phyloP scores from a whole-genome alignment of 1,140 invertebrate species.

The Charaxes varanes region DNA sequence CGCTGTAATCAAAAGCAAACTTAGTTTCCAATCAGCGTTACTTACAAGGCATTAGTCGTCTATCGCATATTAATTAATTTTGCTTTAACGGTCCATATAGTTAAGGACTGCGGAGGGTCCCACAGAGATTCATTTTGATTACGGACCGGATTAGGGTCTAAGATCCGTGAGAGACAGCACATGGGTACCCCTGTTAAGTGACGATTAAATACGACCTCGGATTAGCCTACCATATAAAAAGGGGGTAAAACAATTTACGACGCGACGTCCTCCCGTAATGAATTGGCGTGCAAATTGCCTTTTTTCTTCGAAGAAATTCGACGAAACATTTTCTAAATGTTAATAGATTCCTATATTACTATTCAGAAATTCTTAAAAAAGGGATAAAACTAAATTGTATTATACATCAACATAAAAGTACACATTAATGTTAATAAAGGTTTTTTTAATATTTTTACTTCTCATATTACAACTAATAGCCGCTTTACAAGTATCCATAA shows the following conservation, averaged over 20 bases:
- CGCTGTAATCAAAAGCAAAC: too few species aligned
- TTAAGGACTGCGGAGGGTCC: constrained; percentile 22
- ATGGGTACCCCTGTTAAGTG: constrained; percentile 40
- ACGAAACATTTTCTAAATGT: not conserved
- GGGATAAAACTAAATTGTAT: too few species aligned
- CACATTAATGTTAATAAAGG: too few species aligned
- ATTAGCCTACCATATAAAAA: constrained; percentile 31
- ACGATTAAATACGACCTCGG: constrained; percentile 38
- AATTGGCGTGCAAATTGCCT: constrained; percentile 6
- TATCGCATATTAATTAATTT: constrained; percentile 27
- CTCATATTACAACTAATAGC: too few species aligned
- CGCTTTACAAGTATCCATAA: too few species aligned
- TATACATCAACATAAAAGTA: too few species aligned
- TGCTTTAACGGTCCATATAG: constrained; percentile 25
- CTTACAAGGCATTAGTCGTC: too few species aligned
- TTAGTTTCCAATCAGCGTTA: too few species aligned
- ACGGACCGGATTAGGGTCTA: constrained; percentile 44
- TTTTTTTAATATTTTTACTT: too few species aligned
- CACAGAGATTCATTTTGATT: constrained; percentile 40
- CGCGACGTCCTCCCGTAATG: constrained; percentile 10
- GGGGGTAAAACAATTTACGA: constrained; percentile 14
- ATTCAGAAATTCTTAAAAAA: too few species aligned
- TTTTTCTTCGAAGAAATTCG: constrained; percentile 1
- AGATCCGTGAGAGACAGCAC: constrained; percentile 50
- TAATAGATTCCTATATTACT: too few species aligned